Evolutionary conservation across 1,140 invertebrate species (phyloP), one percentile per base, ranked within the genome.

Genomic region (Tachypleus tridentatus): DNA sequence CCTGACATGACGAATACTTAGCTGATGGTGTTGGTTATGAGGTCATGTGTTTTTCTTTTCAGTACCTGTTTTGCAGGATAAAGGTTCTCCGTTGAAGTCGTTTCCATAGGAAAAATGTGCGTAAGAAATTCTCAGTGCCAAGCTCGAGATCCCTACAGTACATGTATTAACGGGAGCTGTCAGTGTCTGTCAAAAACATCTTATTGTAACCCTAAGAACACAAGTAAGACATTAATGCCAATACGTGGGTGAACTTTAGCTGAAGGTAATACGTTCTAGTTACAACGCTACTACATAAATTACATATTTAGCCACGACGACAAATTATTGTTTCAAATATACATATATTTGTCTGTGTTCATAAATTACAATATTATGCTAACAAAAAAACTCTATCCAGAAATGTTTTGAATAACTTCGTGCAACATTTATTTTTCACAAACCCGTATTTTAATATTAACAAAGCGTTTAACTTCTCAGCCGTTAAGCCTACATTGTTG

Each of bases 41-140:
- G 29, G 29, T 29, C 29, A 29, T 29, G 29, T 29, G 29, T 29
- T 29, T 29, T 29, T 29, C 29, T 29, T 29, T 29, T 2, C 29
- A 29, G 29, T 29, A 29, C 29, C 29, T 29, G 29, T 29, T 29
- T 29, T 29, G 29, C 29, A 29, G 29, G 29, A 29, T 29, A 29
- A 29, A 29, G 29, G 29, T 29, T 29, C 29, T 29, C 29, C 29
- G 29, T 29, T 29, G 29, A 29, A 29, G 29, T 29, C 29, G 81
- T 88, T 9, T 89, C 87, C 11, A 77, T 94, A 8, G 90, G 91
- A 4, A 79, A 88, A 70, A 71, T 82, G 2, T 93, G 91, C 70
- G 74, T 81, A n/a, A 81, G 80, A 5, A 85, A 90, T 74, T 74
- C 83, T 11, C 88, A 93, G 76, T 93, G 91, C 75, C 82, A 85